Percentiles rank a stretch among this genome's conserved stretches.
phyloP scores from a whole-genome alignment of 2,888 invertebrate genomes.

The Willowsia nigromaculata region DNA sequence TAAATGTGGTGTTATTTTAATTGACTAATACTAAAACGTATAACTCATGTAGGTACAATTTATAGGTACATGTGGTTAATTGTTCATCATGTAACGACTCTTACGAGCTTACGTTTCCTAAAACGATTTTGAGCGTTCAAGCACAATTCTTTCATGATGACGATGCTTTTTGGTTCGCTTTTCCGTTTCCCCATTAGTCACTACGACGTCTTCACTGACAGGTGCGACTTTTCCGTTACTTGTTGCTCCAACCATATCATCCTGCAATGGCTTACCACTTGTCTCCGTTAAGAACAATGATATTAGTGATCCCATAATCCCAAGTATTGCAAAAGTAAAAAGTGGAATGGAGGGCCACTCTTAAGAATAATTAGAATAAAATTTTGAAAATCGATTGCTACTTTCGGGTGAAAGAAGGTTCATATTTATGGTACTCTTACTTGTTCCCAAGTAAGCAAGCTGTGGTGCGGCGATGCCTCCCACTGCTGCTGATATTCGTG shows the following conservation, averaged over 20 bases:
- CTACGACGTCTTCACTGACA: not conserved
- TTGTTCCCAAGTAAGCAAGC: conserved; percentile 72
- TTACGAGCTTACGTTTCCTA: conserved; percentile 20
- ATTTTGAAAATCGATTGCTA: not conserved
- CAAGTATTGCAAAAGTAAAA: conserved; percentile 73
- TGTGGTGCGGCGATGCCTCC: conserved; percentile 74
- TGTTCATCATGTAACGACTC: not conserved
- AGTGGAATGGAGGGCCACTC: conserved; percentile 72
- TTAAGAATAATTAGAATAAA: not conserved
- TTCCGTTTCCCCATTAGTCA: not conserved
- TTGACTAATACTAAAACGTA: not conserved
- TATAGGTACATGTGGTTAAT: not conserved
- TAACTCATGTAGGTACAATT: not conserved
- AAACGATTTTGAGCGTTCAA: conserved; percentile 56
- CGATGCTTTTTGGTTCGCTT: not conserved
- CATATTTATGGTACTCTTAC: conserved; percentile 34
- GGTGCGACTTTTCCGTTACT: conserved; percentile 63
- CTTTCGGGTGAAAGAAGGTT: no score
- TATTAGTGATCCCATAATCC: conserved; percentile 71
- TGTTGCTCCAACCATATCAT: conserved; percentile 33
- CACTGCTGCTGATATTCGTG: conserved; percentile 70
- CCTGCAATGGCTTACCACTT: conserved; percentile 72
- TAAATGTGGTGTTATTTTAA: not conserved
- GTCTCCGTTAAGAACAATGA: conserved; percentile 72
- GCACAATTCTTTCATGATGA: not conserved